Conservation (phyloP, 2,888 invertebrate genomes). For the Pyralis farinalis region DNA sequence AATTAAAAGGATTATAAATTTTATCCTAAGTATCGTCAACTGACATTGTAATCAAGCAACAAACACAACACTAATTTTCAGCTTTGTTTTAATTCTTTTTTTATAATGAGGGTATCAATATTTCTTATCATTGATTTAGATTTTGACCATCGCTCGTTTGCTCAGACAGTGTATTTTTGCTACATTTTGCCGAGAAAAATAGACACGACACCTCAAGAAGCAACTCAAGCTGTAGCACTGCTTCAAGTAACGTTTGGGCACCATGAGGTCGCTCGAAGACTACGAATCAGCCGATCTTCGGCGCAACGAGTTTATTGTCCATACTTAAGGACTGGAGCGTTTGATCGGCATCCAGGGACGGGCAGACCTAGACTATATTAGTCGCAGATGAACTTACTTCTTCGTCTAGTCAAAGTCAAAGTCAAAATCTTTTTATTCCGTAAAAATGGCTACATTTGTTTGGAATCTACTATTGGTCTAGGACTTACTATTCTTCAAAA, state of each 20-base stretch:
- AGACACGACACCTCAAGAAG: conserved; percentile 10
- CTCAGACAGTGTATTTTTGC: conserved; percentile 13
- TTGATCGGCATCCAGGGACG: conserved; percentile 20
- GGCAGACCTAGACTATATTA: conserved; percentile 29
- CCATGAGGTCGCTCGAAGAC: conserved; percentile 16
- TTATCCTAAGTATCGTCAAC: neutral
- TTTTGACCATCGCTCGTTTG: conserved; percentile 10
- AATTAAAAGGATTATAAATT: too few species aligned
- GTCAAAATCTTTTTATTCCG: too few species aligned
- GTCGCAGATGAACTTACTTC: too few species aligned
- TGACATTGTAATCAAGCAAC: conserved; percentile 4
- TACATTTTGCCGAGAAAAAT: conserved; percentile 12
- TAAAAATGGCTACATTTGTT: too few species aligned
- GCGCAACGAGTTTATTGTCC: conserved; percentile 10
- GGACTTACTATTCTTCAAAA: conserved; percentile 14
- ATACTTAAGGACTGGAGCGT: conserved; percentile 12
- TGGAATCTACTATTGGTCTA: conserved; percentile 11
- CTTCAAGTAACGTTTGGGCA: conserved; percentile 13
- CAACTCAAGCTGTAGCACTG: conserved; percentile 14
- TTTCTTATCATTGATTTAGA: conserved; percentile 5
- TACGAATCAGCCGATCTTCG: conserved; percentile 12
- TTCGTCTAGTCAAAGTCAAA: too few species aligned
- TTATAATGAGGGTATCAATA: conserved; percentile 12
- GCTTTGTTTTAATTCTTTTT: too few species aligned
- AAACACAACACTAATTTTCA: too few species aligned